Evolutionary conservation across 2,113 vertebrate genomes (phyloP).

Genomic region (Stigmatopora argus): DNA sequence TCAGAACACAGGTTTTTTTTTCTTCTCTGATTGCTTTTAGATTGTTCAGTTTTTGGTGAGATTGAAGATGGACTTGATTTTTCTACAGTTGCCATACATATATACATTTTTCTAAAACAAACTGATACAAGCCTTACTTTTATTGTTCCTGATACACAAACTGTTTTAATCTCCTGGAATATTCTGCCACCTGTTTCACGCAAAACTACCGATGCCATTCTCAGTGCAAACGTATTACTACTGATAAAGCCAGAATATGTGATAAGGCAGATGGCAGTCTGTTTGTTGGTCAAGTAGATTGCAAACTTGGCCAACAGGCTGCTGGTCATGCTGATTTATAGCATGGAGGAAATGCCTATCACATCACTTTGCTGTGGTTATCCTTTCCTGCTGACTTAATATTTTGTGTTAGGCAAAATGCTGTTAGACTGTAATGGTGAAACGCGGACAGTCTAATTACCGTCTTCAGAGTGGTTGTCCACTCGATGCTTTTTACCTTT

Average conservation of each 20-base stretch:
- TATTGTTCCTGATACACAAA: too few relatives aligned
- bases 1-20: slow-evolving; percentile 23
- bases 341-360: slow-evolving; percentile 14
- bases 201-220: slow-evolving; percentile 1
- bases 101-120: slow-evolving; percentile 38
- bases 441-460: slow-evolving; percentile 21
- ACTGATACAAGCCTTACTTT: slow-evolving; percentile 13
- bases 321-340: slow-evolving; percentile 31
- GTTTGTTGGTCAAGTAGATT: slow-evolving; percentile 14
- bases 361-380: slow-evolving; percentile 21
- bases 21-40: slow-evolving; percentile 35
- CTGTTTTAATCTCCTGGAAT: slow-evolving; percentile 22
- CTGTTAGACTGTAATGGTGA: slow-evolving; percentile 17
- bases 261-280: not conserved
- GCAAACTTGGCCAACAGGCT: slow-evolving; percentile 33
- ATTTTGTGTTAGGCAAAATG: slow-evolving; percentile 1
- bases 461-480: slow-evolving; percentile 26
- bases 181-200: slow-evolving; percentile 16
- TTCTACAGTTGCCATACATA: slow-evolving; percentile 43
- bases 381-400: slow-evolving; percentile 9
- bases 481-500: slow-evolving; percentile 19
- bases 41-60: slow-evolving; percentile 26
- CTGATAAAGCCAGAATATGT: slow-evolving; percentile 24
- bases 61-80: slow-evolving; percentile 41
- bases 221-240: slow-evolving; percentile 9